Evolutionary conservation across 2,888 invertebrate species (phyloP).

Genomic region (Periphyllus acericola): DNA sequence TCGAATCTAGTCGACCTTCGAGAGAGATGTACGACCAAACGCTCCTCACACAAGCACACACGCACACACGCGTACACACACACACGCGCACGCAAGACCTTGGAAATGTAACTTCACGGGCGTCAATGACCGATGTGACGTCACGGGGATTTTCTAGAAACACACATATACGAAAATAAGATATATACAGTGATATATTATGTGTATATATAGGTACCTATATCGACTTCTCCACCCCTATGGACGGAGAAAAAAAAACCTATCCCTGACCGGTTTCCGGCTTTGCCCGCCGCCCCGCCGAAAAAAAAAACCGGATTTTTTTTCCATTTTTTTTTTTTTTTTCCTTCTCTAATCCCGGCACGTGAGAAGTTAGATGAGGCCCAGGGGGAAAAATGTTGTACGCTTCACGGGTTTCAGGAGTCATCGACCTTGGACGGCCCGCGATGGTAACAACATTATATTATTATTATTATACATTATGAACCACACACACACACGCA

Average conservation of each 20-base stretch:
- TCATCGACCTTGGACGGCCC: conserved; percentile 56
- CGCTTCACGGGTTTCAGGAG: conserved; percentile 60
- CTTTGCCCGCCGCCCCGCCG: conserved; percentile 15
- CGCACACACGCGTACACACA: not conserved
- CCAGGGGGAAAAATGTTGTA: conserved; percentile 61
- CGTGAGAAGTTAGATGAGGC: conserved; percentile 54
- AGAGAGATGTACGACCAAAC: conserved; percentile 41
- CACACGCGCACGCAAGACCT: conserved; percentile 45
- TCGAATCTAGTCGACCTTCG: conserved; percentile 60
- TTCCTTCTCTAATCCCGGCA: conserved; percentile 7
- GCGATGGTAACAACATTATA: conserved; percentile 35
- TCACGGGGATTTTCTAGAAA: conserved; percentile 55
- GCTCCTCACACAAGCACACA: not conserved
- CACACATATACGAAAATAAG: conserved; percentile 13
- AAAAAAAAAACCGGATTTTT: conserved; percentile 46
- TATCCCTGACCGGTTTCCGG: conserved; percentile 58
- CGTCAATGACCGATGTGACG: conserved; percentile 59
- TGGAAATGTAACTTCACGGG: conserved; percentile 52
- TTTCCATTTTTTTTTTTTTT: not conserved
- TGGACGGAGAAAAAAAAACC: not conserved
- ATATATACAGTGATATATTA: too few relatives aligned
- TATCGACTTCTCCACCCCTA: conserved; percentile 8
- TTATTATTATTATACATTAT: conserved; percentile 40
- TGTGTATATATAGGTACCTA: too few relatives aligned
- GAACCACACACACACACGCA: not conserved